Base-by-base conservation (phyloP, 2,888 invertebrate genomes). In the Arge pagana region DNA sequence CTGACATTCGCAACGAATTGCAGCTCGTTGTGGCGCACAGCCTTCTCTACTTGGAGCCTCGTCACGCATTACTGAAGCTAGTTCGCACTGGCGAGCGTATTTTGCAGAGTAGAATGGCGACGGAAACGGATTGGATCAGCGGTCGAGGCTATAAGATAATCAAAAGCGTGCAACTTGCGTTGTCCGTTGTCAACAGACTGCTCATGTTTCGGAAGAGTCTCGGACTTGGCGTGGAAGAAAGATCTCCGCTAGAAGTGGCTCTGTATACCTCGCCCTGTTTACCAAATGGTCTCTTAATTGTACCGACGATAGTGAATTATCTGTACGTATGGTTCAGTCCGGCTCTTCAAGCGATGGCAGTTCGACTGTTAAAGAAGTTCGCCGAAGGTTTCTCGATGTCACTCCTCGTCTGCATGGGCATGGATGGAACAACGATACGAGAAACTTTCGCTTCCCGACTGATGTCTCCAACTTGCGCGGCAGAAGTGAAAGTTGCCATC, bases 381-480 rank as follows among this genome's bases (percentile, higher is more conserved):
- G 83, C 84, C 23, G 65, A 75, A 77, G 80, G 79, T 39, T 80
- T 82, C 33, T 81, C 81, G 0, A 82, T 83, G 79, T 83, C 83
- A 0, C 69, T 85, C 11, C 68, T 84, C 37, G 82, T 83, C 4
- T 84, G 83, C 65, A 78, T 85, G 67, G 84, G 83, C 10, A 79
- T 79, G 68, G 82, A 83, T 52, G 82, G 83, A 1, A 81, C 82
- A 3, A 77, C 81, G 1, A 80, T 84, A 54, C 72, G 83, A n/a
- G 83, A 83, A 58, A 79, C 81, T 8, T 80, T 82, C 37, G 76
- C 84, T 4, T 78, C 79, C 2, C 74, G 84, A 35, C 67, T 85
- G 3, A 80, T 81, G 65, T 79, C 80, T 1, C 72, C 76, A 0
- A 80, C 80, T 4, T 83, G 83, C 33, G 70, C 71, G 1, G 70